Base-by-base conservation (phyloP, 2,797 vertebrate genomes). In the Oreochromis mossambicus region DNA sequence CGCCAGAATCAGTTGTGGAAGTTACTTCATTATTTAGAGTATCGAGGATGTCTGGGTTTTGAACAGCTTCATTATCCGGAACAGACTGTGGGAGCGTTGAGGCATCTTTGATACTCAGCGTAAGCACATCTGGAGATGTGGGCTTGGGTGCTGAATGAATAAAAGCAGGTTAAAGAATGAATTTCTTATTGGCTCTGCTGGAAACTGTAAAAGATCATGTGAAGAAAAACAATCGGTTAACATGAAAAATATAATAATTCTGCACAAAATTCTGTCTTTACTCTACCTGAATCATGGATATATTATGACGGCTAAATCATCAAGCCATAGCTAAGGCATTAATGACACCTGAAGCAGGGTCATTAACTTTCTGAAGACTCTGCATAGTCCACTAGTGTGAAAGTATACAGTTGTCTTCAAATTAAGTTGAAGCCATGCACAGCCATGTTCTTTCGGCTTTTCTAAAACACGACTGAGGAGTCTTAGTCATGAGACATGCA, bases 341-440 rank as follows among this genome's bases (percentile, higher is more conserved):
- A 96, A 96, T 94, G 92, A 55, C 92, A 78, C 83, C 32, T 24
- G 58, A 83, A 77, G 66, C 51, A 29, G 88, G 14, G 81, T 51
- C 92, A 94, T 96, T 96, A 95, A 96, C 24, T 85, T 3, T 50
- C 87, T 96, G 95, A 96, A 96, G 95, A 82, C 80, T 85, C 92
- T 87, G 93, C 81, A 93, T 93, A 96, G 95, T 84, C 94, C 92
- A 94, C 92, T 63, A 7, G 14, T 79, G 92, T 90, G 91, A 91
- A 96, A 94, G 95, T 95, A 95, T 94, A 90, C 87, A 92, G 91
- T 52, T 55, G 48, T 87, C 94, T 96, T 96, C 95, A 95, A 91
- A 88, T 19, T 46, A 85, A 91, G 83, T 43, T 79, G 78, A 95
- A 95, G 93, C 94, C 95, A 95, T 95, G 93, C 95, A 87, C 85